Evolutionary conservation across 2,113 vertebrate species (phyloP), one percentile per base, ranked within the genome.

Genomic region (Empidonax traillii): DNA sequence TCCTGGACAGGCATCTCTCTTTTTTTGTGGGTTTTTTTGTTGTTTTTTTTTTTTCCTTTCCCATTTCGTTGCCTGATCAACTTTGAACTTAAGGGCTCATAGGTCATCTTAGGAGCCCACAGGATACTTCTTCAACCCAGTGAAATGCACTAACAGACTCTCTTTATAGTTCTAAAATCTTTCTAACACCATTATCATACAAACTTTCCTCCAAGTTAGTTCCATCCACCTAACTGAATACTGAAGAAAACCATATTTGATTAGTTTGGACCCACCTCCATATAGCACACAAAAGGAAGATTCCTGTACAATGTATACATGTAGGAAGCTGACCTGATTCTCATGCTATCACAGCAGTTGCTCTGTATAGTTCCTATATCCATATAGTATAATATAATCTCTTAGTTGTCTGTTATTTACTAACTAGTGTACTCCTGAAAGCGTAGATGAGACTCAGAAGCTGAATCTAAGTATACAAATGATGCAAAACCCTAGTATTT

Each of bases 251-350:
- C 2, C 1, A 1, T 27, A 51, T 30, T 39, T 74, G 33, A 31
- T 14, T 25, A 51, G 6, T 33, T 75, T 71, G 41, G 62, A 49
- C 12, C 16, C 11, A 73, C 27, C 24, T 33, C 8, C 11, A 20
- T 18, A 15, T 0, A 52, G 11, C 4, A 67, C 1, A 0, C 58
- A 67, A 62, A n/a, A 71, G 18, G 25, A 52, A 39, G n/a, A 3
- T 39, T 79, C 43, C 43, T 56, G 3, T 33, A 22, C 9, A 35
- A 6, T 20, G 14, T 44, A 11, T 44, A 11, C 10, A 39, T 0
- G 0, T 47, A 41, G 43, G 52, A 53, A 75, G 18, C 5, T 25
- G 46, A 72, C 18, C 3, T 27, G 4, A 18, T 44, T 72, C 13
- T 41, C 28, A 30, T 33, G 18, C 5, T 52, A 1, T 58, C 31